Evolutionary conservation across 2,888 invertebrate species (phyloP).

Genomic region (Dryobota labecula): DNA sequence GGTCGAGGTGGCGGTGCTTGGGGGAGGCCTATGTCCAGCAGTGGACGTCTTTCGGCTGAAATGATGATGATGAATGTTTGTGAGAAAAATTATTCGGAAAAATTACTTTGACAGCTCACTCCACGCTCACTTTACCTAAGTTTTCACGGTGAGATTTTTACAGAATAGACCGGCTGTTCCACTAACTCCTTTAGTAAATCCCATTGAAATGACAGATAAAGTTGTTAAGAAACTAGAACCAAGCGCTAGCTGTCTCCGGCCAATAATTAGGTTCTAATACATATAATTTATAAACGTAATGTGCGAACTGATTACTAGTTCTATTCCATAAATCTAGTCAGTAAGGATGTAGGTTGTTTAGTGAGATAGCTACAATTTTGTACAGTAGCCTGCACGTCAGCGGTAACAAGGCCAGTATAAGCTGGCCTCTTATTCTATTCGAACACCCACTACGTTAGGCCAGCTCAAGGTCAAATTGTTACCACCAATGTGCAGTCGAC

Average conservation of each 20-base stretch:
- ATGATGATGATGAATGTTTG: too few relatives aligned
- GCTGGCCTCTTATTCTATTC: not conserved
- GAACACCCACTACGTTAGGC: too few relatives aligned
- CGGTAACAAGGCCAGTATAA: not conserved
- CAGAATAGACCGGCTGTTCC: too few relatives aligned
- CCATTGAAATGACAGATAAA: slow-evolving; percentile 6
- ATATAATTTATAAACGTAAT: slow-evolving; percentile 12
- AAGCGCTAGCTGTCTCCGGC: slow-evolving; percentile 12
- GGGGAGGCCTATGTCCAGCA: too few relatives aligned
- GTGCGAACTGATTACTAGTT: slow-evolving; percentile 17
- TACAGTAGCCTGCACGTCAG: not conserved
- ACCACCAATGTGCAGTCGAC: too few relatives aligned
- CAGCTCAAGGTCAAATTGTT: not conserved
- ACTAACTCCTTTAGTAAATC: not conserved
- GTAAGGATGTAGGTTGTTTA: slow-evolving; percentile 3
- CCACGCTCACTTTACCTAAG: too few relatives aligned
- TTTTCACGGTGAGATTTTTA: too few relatives aligned
- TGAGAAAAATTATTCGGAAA: too few relatives aligned
- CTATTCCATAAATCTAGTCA: slow-evolving; percentile 22
- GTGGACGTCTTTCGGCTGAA: too few relatives aligned
- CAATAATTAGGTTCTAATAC: slow-evolving; percentile 28
- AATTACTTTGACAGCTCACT: too few relatives aligned
- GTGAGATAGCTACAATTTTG: not conserved
- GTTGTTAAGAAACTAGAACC: slow-evolving; percentile 13
- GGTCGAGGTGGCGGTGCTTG: too few relatives aligned